A percentile compares a stretch with the other conserved stretches of the same genome.
Conservation (phyloP, 2,113 vertebrate species). For the Macroglossus sobrinus region DNA sequence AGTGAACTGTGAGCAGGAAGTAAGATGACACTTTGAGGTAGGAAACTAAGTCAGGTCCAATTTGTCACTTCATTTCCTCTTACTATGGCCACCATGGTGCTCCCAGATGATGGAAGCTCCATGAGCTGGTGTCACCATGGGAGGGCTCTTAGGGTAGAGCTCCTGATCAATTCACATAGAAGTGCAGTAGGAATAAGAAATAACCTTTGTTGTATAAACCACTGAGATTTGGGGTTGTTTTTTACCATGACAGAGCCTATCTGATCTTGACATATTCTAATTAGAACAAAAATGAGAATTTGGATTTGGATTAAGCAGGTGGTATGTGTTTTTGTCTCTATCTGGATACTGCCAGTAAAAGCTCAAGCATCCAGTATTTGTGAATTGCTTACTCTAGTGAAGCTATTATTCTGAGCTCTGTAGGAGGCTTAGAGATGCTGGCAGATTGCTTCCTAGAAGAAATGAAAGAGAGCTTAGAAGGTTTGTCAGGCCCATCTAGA, state of each 20-base stretch:
- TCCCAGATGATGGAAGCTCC: neutral
- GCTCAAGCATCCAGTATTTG: neutral
- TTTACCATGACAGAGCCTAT: neutral
- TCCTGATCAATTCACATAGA: neutral
- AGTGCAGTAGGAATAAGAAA: neutral
- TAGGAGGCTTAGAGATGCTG: neutral
- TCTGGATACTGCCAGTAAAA: neutral
- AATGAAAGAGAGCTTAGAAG: neutral
- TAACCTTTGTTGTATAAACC: neutral
- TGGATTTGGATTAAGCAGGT: neutral
- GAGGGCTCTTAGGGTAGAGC: neutral
- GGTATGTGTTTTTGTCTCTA: neutral
- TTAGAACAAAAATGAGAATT: neutral
- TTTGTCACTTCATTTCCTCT: neutral
- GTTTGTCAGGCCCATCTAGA: neutral
- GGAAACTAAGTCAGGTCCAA: neutral
- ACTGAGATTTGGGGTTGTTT: neutral
- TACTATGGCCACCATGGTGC: neutral
- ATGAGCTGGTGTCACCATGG: neutral
- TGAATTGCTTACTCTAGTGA: neutral
- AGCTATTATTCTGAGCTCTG: fast-evolving
- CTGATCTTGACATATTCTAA: neutral
- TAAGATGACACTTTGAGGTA: neutral
- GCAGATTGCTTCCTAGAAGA: neutral
- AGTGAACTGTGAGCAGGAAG: neutral